Evolutionary conservation across 1,140 invertebrate species (phyloP), one percentile per base, ranked within the genome.

Genomic region (Diachasmimorpha longicaudata): DNA sequence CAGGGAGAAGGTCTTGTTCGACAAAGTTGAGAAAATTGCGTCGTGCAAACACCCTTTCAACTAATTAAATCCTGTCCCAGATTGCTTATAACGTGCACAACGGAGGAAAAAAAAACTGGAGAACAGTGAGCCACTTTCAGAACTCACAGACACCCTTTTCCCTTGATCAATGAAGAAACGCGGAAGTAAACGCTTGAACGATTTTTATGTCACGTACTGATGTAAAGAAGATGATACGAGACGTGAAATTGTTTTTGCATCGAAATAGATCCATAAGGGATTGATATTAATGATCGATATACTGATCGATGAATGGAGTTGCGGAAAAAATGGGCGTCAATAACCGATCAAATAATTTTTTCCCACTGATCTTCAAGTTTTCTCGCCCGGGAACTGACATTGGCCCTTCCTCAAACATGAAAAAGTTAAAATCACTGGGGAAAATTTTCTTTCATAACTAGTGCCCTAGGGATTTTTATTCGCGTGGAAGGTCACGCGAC

Each of bases 11-110:
- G 42, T 72, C 70, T 25, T 23, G 72, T 76, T 73, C 58, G 67
- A 71, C 48, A 44, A 66, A 75, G 46, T 75, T 69, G 48, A 42
- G 74, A 48, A 78, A 78, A 78, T 74, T 71, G 72, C 71, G 46
- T 42, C 4, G 21, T 75, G 70, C 69, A 78, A 70, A 75, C 73
- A 48, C 52, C 66, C 58, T 69, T 74, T 76, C 72, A 78, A 78
- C 58, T 78, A 76, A 78, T 78, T 78, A 76, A 72, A 76, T 76
- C 63, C 36, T 55, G 42, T 55, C 36, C 55, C 23, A 25, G 36
- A 42, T 63, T 39, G 52, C 48, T 42, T 25, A 31, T 67, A 72
- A 69, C 44, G n/a, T 72, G 55, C 25, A 48, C 25, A 14, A 66
- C 23, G 25, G 31, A 31, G 39, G 39, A 39, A 52, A 52, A 16